Evolutionary conservation across 2,888 invertebrate genomes (phyloP), one percentile per base, ranked within the genome.

Genomic region (Stratiomys singularior): DNA sequence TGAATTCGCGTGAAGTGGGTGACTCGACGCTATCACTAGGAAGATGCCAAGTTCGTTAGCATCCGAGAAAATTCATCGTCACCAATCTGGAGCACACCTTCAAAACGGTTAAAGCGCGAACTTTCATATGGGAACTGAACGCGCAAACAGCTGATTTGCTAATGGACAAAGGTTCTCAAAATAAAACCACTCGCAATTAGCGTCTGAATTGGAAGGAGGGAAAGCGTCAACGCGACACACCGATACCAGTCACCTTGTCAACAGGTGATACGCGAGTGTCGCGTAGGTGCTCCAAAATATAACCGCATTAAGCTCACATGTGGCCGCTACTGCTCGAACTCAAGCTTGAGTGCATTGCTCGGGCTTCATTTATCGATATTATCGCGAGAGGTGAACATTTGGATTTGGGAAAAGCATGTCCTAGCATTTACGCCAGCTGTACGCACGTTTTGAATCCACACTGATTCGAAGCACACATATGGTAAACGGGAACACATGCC

Each of bases 81-180:
- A 56, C 25, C 15, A 5, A 11, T 60, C 9, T 25, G 11, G 60
- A 25, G 56, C 5, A 7, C 9, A 7, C 56, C 56, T 15, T 18
- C 18, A 18, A 11, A 60, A 18, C 60, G 7, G 25, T 25, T 21
- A 23, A n/a, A 23, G n/a, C 60, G 60, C 9, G 18, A 60, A 66
- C 63, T 63, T 37, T 47, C 25, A 23, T 3, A 69, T 44, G n/a
- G 13, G 25, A 23, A 47, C 69, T 69, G 47, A 47, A 25, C 47
- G 7, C 69, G 15, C 15, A 69, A 69, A 69, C 69, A 69, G 69
- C 69, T 69, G 69, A 69, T 66, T 66, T 66, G 37, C 18, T 30
- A 66, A 37, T 66, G 66, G 30, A 13, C 1, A 37, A 30, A 66
- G 37, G 30, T 66, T 21, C 37, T 13, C 9, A 37, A 37, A 37